Evolutionary conservation across 2,113 vertebrate genomes (phyloP).

Genomic region (Thunnus maccoyii): DNA sequence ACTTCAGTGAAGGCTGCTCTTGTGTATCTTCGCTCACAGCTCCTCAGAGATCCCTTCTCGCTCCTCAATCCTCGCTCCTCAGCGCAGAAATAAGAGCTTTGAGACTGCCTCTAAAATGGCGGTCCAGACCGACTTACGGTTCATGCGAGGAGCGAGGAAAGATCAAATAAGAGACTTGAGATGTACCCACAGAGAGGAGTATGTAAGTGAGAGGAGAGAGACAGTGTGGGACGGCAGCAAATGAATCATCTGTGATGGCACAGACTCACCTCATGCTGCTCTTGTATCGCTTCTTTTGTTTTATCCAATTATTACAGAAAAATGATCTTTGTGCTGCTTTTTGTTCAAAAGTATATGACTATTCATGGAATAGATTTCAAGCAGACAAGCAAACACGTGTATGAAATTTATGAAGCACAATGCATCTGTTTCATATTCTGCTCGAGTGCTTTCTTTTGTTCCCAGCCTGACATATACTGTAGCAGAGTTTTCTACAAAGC

Average conservation of each 20-base stretch:
- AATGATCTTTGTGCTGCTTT: constrained; percentile 15
- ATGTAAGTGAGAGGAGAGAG: constrained; percentile 28
- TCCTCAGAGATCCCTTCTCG: too few relatives aligned
- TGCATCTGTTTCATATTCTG: constrained; percentile 37
- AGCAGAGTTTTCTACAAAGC: constrained; percentile 10
- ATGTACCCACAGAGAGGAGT: neutral
- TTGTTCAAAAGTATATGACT: constrained; percentile 8
- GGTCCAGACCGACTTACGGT: too few relatives aligned
- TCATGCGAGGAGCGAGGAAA: too few relatives aligned
- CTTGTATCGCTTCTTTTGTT: constrained; percentile 43
- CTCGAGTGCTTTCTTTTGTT: constrained; percentile 31
- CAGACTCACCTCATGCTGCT: constrained; percentile 56
- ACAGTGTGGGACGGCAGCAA: constrained; percentile 34
- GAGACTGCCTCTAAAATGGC: too few relatives aligned
- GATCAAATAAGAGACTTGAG: too few relatives aligned
- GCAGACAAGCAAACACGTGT: constrained; percentile 40
- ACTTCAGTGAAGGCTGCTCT: too few relatives aligned
- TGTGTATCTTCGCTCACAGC: too few relatives aligned
- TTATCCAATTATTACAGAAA: constrained; percentile 32
- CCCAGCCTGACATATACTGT: neutral
- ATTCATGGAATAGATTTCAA: constrained; percentile 29
- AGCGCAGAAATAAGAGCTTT: too few relatives aligned
- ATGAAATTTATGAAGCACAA: constrained; percentile 38
- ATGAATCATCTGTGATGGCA: constrained; percentile 59
- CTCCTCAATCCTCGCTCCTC: too few relatives aligned